Conservation (phyloP, 2,888 invertebrate genomes). For the Noctua fimbriata region DNA sequence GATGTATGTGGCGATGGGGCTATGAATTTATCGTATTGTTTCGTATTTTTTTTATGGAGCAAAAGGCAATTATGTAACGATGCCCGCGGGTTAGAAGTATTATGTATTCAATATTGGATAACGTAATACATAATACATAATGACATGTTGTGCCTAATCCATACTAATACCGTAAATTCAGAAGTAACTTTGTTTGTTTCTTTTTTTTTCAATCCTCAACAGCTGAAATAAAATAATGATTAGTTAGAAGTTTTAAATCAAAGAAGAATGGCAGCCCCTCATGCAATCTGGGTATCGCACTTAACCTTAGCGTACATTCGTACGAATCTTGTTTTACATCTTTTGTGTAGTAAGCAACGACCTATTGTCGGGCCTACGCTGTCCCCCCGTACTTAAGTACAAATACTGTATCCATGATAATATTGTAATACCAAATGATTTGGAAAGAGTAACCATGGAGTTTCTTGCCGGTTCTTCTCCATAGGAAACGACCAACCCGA, state of each 20-base stretch:
- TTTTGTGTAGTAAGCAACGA: too few species aligned
- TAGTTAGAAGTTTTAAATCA: background rate
- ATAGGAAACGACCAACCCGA: too few species aligned
- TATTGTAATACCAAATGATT: too few species aligned
- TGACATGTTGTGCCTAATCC: background rate
- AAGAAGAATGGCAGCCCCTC: background rate
- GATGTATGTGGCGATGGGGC: conserved; percentile 19
- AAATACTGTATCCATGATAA: too few species aligned
- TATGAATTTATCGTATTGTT: conserved; percentile 15
- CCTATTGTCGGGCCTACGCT: too few species aligned
- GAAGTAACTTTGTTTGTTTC: background rate
- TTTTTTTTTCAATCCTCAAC: background rate
- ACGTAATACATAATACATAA: background rate
- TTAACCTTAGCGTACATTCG: background rate
- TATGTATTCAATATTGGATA: conserved; percentile 1
- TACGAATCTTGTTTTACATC: background rate
- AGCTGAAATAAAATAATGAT: background rate
- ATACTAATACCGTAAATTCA: background rate
- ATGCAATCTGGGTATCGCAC: background rate
- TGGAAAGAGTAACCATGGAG: too few species aligned
- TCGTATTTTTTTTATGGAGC: conserved; percentile 4
- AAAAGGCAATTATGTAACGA: conserved; percentile 24
- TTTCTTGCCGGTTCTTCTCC: too few species aligned
- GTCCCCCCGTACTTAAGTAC: too few species aligned
- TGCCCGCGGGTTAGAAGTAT: background rate